phyloP scores from a whole-genome alignment of 2,113 vertebrate genomes.

The Pomatorhinus ruficollis region DNA sequence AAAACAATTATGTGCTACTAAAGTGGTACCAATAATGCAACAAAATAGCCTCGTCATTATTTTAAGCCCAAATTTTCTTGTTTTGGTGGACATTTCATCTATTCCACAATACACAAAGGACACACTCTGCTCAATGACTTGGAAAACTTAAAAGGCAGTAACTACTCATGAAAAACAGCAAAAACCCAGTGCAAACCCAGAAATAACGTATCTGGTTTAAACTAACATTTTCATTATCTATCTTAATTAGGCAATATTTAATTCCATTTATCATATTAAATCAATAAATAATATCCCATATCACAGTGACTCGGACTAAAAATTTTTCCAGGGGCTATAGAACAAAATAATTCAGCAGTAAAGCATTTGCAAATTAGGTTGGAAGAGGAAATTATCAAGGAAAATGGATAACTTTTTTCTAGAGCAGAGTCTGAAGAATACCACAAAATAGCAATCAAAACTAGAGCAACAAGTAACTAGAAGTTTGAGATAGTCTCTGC shows the following conservation, averaged over 20 bases:
- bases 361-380: neutral
- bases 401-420: neutral
- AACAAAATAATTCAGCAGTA: neutral
- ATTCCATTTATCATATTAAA: neutral
- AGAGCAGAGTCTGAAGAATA: neutral
- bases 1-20: neutral
- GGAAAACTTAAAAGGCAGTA: neutral
- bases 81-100: neutral
- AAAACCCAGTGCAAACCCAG: neutral
- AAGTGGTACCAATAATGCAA: neutral
- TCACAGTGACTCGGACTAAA: neutral
- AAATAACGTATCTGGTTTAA: neutral
- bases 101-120: neutral
- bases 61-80: neutral
- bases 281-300: neutral
- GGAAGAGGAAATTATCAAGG: neutral
- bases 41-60: neutral
- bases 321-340: neutral
- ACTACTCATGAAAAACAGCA: neutral
- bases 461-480: neutral
- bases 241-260: constrained; percentile 1
- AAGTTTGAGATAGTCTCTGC: neutral
- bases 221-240: neutral
- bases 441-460: neutral
- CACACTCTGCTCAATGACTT: neutral